Evolutionary conservation across 2,113 vertebrate species (phyloP).

Genomic region (Procapra przewalskii): DNA sequence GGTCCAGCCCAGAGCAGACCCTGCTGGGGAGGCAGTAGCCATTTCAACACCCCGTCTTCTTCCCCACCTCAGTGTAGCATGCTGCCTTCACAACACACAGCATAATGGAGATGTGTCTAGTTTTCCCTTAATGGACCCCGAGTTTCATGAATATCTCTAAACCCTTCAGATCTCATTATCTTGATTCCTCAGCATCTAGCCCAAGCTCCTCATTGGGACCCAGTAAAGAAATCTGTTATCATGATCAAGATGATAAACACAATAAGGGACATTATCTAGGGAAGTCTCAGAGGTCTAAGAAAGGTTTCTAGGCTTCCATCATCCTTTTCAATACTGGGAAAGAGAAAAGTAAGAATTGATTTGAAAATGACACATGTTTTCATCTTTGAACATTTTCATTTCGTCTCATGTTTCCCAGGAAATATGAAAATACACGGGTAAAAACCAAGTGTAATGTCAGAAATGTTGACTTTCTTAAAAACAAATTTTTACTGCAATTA

Average conservation of each 20-base stretch:
- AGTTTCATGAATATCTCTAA: neutral
- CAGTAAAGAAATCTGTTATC: neutral
- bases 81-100: accelerated
- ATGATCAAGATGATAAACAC: neutral
- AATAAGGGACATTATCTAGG: too few relatives aligned
- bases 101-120: accelerated
- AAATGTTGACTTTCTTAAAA: neutral
- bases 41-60: accelerated
- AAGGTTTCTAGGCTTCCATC: neutral
- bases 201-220: neutral
- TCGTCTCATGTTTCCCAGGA: neutral
- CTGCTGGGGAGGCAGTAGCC: accelerated
- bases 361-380: neutral
- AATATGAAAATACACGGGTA: neutral
- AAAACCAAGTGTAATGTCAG: neutral
- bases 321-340: neutral
- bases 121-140: neutral
- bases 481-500: neutral
- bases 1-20: neutral
- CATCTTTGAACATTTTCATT: neutral
- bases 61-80: accelerated
- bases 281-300: neutral
- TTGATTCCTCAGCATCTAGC: neutral
- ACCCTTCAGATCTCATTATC: neutral
- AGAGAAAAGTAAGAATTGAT: neutral